phyloP scores from a whole-genome alignment of 1,140 invertebrate species.

The Lucilia cuprina region DNA sequence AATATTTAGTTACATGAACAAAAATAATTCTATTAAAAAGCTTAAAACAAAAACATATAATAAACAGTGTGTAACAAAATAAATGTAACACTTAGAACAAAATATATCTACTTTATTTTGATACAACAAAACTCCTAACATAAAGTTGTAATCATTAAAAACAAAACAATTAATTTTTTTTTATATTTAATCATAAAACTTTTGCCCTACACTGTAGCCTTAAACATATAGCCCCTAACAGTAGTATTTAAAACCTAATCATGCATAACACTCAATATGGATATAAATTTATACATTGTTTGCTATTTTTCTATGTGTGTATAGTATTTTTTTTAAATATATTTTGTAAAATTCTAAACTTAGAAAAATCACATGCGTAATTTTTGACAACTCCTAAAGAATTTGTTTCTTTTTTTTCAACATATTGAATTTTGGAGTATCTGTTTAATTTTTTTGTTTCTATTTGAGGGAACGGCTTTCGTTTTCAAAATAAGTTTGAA shows the following conservation, averaged over 20 bases:
- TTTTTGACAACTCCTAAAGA: neutral
- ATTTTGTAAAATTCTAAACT: neutral
- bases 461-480: neutral
- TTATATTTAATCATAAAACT: too few species aligned
- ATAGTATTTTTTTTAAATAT: neutral
- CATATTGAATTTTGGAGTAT: neutral
- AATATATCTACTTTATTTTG: too few species aligned
- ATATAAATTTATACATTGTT: neutral
- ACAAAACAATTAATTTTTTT: too few species aligned
- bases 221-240: neutral
- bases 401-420: neutral
- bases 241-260: neutral
- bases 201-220: neutral
- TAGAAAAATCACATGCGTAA: constrained; percentile 13
- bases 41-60: neutral
- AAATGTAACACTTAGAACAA: neutral
- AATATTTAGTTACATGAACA: constrained; percentile 21
- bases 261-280: neutral
- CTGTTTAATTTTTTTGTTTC: neutral
- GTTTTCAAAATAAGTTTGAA: neutral
- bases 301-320: too few species aligned
- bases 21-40: neutral
- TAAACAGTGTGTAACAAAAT: neutral
- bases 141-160: too few species aligned
- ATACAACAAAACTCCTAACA: too few species aligned